These are phyloP conservation scores for Drosophila sordidula DNA, from an alignment of 2,888 invertebrate species.

Conservation along the genomic window DNA sequence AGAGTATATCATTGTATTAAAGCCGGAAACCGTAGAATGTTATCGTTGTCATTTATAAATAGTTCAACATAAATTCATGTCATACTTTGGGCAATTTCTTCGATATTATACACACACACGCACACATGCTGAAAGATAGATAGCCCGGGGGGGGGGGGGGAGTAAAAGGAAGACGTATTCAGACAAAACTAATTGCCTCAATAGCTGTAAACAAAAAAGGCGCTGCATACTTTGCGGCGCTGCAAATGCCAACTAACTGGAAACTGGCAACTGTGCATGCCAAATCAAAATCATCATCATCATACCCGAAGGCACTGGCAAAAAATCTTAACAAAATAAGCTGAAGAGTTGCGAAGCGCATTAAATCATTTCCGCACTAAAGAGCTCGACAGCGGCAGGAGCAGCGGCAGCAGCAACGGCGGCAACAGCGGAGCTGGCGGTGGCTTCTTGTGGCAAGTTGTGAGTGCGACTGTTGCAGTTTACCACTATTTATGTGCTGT, in stretches of 20 bases:
- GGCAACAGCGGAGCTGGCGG: slow-evolving; percentile 1
- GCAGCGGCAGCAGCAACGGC: neutral
- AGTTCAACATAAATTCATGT: slow-evolving; percentile 42
- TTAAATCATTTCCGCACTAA: slow-evolving; percentile 80
- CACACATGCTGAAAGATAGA: neutral
- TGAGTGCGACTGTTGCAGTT: slow-evolving; percentile 61
- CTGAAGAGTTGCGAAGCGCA: slow-evolving; percentile 79
- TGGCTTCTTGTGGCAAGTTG: slow-evolving; percentile 61
- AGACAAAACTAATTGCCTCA: slow-evolving; percentile 72
- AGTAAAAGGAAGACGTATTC: slow-evolving; percentile 24
- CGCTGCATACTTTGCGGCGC: slow-evolving; percentile 60
- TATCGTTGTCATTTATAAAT: slow-evolving; percentile 36
- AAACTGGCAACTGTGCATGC: slow-evolving; percentile 49
- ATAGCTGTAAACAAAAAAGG: slow-evolving; percentile 57
- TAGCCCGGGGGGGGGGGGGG: neutral
- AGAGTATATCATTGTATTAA: slow-evolving; percentile 9
- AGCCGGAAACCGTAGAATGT: slow-evolving; percentile 30
- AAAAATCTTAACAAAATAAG: slow-evolving; percentile 78
- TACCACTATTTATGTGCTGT: slow-evolving; percentile 69
- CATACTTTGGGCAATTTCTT: slow-evolving; percentile 9
- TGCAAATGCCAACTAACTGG: slow-evolving; percentile 33
- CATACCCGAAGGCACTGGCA: slow-evolving; percentile 26
- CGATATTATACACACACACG: neutral
- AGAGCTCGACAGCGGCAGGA: slow-evolving; percentile 52
- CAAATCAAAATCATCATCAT: slow-evolving; percentile 65